A percentile compares a stretch with the other conserved stretches of the same genome.
phyloP scores from a whole-genome alignment of 1,140 invertebrate genomes.

The Anastatus disparis region DNA sequence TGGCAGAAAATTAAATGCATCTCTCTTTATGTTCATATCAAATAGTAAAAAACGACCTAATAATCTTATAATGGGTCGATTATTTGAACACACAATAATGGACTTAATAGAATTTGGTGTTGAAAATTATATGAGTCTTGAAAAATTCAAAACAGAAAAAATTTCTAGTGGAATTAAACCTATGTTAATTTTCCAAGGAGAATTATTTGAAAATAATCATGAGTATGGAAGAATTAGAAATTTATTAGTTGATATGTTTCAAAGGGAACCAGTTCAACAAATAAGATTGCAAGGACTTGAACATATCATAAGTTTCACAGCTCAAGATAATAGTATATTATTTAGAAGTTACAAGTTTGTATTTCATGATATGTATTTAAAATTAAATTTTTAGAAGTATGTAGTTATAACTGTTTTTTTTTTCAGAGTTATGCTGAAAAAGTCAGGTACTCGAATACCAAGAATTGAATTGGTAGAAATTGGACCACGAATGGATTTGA shows the following conservation, averaged over 20 bases:
- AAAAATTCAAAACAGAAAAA: conserved; percentile 84
- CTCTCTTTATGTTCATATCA: conserved; percentile 90
- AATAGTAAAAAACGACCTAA: conserved; percentile 95
- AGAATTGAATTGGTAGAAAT: conserved; percentile 94
- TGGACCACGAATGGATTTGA: conserved; percentile 92
- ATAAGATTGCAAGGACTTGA: conserved; percentile 92
- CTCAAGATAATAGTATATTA: conserved; percentile 81
- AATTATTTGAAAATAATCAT: conserved; percentile 85
- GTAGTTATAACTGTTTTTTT: conserved; percentile 25
- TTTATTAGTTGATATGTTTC: conserved; percentile 92
- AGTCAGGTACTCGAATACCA: conserved; percentile 88
- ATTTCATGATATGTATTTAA: background rate
- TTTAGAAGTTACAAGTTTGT: conserved; percentile 85
- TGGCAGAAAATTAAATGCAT: conserved; percentile 85
- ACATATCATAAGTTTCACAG: conserved; percentile 90
- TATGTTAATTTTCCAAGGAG: conserved; percentile 93
- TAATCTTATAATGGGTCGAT: conserved; percentile 89
- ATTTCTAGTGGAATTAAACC: conserved; percentile 88
- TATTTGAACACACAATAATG: conserved; percentile 88
- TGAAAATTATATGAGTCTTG: conserved; percentile 81
- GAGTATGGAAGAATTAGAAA: conserved; percentile 88
- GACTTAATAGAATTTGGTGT: conserved; percentile 98
- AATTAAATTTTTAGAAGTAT: background rate
- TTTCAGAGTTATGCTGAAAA: conserved; percentile 85
- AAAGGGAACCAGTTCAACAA: conserved; percentile 82